Percentiles rank a stretch among this genome's conserved stretches.
Conservation (phyloP, 2,113 vertebrate species). For the Columbina picui region DNA sequence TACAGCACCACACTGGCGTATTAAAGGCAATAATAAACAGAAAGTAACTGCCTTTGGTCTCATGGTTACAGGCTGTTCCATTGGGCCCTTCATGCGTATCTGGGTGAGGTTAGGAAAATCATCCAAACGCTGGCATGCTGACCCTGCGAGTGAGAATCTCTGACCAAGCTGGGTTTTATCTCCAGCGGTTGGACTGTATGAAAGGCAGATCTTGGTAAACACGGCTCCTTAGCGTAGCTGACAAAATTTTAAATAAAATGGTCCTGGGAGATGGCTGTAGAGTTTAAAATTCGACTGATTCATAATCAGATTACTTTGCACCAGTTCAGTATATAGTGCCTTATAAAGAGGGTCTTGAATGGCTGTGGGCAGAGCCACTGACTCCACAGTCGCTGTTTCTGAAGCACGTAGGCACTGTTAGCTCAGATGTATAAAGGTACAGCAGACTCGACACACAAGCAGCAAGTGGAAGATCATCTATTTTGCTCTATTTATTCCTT, state of each 20-base stretch:
- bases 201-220: background rate
- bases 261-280: background rate
- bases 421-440: background rate
- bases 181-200: background rate
- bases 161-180: background rate
- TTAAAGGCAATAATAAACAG: background rate
- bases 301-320: background rate
- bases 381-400: background rate
- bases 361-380: background rate
- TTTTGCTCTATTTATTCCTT: conserved; percentile 58
- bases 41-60: background rate
- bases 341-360: background rate
- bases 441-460: background rate
- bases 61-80: background rate
- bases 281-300: background rate
- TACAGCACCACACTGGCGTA: background rate
- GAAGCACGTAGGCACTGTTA: background rate
- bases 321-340: background rate
- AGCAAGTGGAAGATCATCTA: conserved; percentile 14
- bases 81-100: background rate
- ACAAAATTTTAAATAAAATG: background rate
- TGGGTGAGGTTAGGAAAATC: background rate
- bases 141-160: background rate
- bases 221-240: background rate
- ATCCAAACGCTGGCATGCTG: background rate